Percentiles rank a stretch among this genome's conserved stretches.
phyloP scores from a whole-genome alignment of 2,888 invertebrate genomes.

The Thymelicus lineola region DNA sequence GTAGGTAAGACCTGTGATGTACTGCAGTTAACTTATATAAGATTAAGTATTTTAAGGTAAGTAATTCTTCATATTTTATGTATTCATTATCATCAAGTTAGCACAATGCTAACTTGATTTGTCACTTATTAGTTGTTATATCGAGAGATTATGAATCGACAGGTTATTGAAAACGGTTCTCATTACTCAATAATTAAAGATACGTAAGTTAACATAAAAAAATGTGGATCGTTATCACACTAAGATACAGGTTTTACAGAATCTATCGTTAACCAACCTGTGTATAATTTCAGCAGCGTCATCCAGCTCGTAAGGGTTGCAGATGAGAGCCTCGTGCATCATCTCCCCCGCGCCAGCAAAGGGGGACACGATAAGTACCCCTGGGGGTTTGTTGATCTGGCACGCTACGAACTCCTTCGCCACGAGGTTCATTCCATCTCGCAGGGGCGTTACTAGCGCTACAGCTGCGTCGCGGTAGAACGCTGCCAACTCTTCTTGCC shows the following conservation, averaged over 20 bases:
- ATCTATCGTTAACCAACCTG: constrained; percentile 74
- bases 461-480: constrained; percentile 95
- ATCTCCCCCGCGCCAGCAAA: constrained; percentile 97
- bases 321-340: constrained; percentile 96
- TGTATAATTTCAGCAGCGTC: constrained; percentile 95
- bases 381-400: constrained; percentile 93
- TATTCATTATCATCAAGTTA: too few relatives aligned
- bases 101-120: too few relatives aligned
- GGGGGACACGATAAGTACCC: constrained; percentile 94
- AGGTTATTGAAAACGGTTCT: too few relatives aligned
- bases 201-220: too few relatives aligned
- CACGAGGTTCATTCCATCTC: constrained; percentile 97
- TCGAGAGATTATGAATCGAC: too few relatives aligned
- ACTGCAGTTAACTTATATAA: too few relatives aligned
- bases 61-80: too few relatives aligned
- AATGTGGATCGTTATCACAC: too few relatives aligned
- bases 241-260: background rate
- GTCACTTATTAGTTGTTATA: too few relatives aligned
- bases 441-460: constrained; percentile 93
- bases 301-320: constrained; percentile 95
- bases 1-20: too few relatives aligned
- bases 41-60: too few relatives aligned
- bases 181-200: too few relatives aligned
- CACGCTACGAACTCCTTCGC: constrained; percentile 97
- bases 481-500: constrained; percentile 93